Conservation (phyloP, 2,113 vertebrate species). For the Pristiophorus japonicus region DNA sequence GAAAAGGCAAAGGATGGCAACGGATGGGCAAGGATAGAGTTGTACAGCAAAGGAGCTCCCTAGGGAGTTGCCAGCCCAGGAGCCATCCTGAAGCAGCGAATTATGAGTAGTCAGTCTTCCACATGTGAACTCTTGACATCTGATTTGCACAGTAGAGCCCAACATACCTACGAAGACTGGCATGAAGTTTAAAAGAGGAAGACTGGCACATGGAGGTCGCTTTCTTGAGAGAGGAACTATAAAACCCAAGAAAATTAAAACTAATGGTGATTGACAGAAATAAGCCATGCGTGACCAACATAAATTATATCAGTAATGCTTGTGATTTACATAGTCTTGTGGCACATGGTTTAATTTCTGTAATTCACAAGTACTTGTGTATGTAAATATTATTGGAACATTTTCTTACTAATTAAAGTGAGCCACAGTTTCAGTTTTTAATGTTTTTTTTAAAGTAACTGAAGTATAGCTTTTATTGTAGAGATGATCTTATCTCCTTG, state of each 20-base stretch:
- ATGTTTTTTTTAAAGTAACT: too few species aligned
- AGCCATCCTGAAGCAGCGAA: neutral
- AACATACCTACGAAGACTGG: neutral
- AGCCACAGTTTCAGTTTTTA: neutral
- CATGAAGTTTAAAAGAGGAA: neutral
- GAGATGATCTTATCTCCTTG: neutral
- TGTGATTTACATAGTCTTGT: neutral
- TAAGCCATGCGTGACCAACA: neutral
- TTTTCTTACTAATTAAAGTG: neutral
- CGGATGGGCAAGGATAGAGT: neutral
- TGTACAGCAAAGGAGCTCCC: neutral
- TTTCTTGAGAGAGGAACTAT: neutral
- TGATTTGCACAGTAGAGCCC: neutral
- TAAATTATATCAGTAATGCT: neutral
- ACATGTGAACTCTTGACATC: neutral
- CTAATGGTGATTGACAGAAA: neutral
- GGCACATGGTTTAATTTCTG: neutral
- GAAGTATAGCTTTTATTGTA: neutral
- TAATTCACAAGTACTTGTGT: neutral
- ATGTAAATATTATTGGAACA: neutral
- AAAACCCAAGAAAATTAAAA: neutral
- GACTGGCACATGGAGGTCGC: too few species aligned
- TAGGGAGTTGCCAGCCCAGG: neutral
- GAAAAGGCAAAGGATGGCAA: neutral
- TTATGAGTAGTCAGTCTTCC: neutral